Evolutionary conservation across 2,888 invertebrate species (phyloP).

Genomic region (Hirtodrosophila histrioides): DNA sequence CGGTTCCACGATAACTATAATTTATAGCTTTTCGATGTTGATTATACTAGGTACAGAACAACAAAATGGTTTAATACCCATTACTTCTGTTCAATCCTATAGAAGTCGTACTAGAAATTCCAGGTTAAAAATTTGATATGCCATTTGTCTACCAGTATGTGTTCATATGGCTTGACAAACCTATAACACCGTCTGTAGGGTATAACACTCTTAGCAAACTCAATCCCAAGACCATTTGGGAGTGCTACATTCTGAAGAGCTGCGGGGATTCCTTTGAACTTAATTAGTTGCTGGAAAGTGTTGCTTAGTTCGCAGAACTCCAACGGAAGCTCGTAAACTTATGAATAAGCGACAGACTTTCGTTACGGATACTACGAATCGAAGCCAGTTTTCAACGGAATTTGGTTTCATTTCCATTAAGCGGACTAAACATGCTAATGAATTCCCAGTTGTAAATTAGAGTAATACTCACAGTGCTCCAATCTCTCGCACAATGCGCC

Average conservation of each 20-base stretch:
- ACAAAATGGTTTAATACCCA: too few relatives aligned
- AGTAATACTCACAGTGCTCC: slow-evolving; percentile 86
- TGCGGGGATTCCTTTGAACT: slow-evolving; percentile 55
- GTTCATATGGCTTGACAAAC: too few relatives aligned
- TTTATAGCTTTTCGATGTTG: too few relatives aligned
- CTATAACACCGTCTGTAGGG: too few relatives aligned
- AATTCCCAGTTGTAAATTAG: not conserved
- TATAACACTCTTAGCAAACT: too few relatives aligned
- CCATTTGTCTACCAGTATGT: too few relatives aligned
- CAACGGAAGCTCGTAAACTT: slow-evolving; percentile 15
- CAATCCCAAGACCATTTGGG: not conserved
- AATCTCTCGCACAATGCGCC: slow-evolving; percentile 85
- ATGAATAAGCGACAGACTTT: slow-evolving; percentile 46
- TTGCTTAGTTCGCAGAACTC: slow-evolving; percentile 43
- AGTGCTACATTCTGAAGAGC: slow-evolving; percentile 8
- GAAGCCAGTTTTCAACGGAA: slow-evolving; percentile 11
- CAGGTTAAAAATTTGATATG: too few relatives aligned
- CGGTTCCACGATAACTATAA: too few relatives aligned
- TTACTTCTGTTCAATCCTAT: too few relatives aligned
- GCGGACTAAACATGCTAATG: too few relatives aligned
- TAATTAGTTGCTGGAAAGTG: slow-evolving; percentile 52
- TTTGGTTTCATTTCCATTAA: not conserved
- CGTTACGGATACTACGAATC: slow-evolving; percentile 3
- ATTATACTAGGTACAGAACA: too few relatives aligned
- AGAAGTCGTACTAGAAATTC: too few relatives aligned